These are phyloP conservation scores for Clangula hyemalis DNA, from an alignment of 2,797 vertebrate genomes.

Conservation along the genomic window DNA sequence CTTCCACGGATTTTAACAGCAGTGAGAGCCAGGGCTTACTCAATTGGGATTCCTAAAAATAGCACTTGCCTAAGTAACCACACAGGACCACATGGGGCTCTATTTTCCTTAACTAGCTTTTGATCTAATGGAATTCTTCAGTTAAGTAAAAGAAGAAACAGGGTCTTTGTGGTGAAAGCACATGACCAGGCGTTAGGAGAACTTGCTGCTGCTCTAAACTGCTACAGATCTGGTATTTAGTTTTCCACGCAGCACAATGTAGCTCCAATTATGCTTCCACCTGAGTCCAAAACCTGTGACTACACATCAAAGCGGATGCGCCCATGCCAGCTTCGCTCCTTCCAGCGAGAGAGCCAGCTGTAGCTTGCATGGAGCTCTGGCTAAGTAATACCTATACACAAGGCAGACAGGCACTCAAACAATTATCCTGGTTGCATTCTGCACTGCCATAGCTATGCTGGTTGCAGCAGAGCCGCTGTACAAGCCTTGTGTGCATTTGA, in stretches of 20 bases:
- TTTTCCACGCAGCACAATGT: conserved; percentile 24
- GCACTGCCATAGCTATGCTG: not conserved
- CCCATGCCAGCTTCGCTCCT: not conserved
- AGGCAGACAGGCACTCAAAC: not conserved
- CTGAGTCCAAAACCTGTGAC: conserved; percentile 25
- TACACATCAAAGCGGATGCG: conserved; percentile 6
- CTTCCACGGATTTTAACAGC: conserved; percentile 65
- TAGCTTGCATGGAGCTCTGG: too few species aligned
- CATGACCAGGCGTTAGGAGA: conserved; percentile 51
- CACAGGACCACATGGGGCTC: conserved; percentile 69
- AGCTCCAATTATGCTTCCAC: not conserved
- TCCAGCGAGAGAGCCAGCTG: not conserved
- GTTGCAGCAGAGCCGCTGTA: not conserved
- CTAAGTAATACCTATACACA: not conserved
- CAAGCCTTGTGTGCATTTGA: not conserved
- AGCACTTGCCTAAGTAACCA: conserved; percentile 74
- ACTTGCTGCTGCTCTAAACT: conserved; percentile 37
- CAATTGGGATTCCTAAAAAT: conserved; percentile 73
- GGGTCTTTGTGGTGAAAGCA: conserved; percentile 60
- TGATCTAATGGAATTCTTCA: conserved; percentile 73
- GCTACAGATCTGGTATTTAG: conserved; percentile 45
- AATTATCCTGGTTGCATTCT: not conserved
- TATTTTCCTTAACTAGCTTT: conserved; percentile 75
- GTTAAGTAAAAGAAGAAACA: conserved; percentile 73
- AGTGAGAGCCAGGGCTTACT: conserved; percentile 63